A percentile compares a stretch with the other conserved stretches of the same genome.
Conservation (phyloP, 2,888 invertebrate genomes). For the Phengaris arion region DNA sequence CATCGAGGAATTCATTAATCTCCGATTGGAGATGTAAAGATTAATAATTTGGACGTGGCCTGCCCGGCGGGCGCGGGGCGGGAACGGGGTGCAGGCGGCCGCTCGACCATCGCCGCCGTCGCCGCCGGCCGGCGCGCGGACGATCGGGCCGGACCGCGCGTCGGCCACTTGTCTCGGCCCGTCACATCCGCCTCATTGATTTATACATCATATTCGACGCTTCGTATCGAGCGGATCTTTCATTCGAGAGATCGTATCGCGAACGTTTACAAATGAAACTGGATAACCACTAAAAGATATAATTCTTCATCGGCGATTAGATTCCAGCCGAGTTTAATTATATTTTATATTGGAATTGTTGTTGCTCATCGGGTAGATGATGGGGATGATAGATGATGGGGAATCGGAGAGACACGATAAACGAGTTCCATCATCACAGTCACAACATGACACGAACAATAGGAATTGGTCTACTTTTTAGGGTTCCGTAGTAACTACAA, state of each 20-base stretch:
- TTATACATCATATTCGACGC: conserved; percentile 26
- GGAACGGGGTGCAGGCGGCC: not conserved
- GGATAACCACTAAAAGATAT: conserved; percentile 24
- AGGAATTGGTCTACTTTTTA: not conserved
- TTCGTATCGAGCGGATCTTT: conserved; percentile 8
- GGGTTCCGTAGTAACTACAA: too few species aligned
- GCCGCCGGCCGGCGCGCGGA: not conserved
- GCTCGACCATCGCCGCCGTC: not conserved
- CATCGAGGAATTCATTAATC: conserved; percentile 25
- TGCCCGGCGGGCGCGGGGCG: not conserved
- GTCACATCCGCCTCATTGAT: conserved; percentile 26
- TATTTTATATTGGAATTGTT: conserved; percentile 16
- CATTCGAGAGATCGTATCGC: conserved; percentile 21
- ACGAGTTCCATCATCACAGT: not conserved
- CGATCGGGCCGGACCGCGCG: not conserved
- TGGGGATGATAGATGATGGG: too few species aligned
- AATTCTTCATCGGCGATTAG: conserved; percentile 24
- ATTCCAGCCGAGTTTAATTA: conserved; percentile 16
- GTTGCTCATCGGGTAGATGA: not conserved
- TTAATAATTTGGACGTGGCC: conserved; percentile 16
- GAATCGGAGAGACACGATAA: not conserved
- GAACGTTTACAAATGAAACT: conserved; percentile 20
- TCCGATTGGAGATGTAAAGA: conserved; percentile 25
- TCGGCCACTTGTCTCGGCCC: not conserved
- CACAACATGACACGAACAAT: not conserved